These are phyloP conservation scores for Tachysurus fulvidraco DNA, from an alignment of 2,113 vertebrate species.

Conservation along the genomic window DNA sequence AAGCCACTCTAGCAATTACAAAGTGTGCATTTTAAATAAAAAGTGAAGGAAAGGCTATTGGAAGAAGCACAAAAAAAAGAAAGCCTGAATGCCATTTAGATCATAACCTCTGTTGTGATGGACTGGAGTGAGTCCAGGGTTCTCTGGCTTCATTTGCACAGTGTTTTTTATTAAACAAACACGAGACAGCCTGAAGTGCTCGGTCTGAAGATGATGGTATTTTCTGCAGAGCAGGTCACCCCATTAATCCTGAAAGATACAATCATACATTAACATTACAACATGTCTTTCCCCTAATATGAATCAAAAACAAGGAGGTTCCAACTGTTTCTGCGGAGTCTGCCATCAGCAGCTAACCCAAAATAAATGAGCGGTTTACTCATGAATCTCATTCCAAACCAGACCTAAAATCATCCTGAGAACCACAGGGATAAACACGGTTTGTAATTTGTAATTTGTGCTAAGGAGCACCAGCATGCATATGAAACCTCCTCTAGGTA, in stretches of 20 bases:
- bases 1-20: not conserved
- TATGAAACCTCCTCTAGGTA: constrained; percentile 11
- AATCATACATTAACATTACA: not conserved
- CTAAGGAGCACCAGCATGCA: constrained; percentile 24
- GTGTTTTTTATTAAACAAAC: not conserved
- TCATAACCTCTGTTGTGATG: not conserved
- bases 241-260: not conserved
- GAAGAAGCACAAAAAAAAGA: not conserved
- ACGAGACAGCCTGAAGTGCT: not conserved
- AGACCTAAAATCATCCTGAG: constrained; percentile 34
- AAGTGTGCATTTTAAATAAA: constrained; percentile 13
- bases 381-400: constrained; percentile 33
- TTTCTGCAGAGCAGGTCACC: not conserved
- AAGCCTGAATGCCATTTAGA: constrained; percentile 43
- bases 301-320: not conserved
- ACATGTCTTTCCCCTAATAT: constrained; percentile 2
- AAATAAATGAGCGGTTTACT: constrained; percentile 39
- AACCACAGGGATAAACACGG: constrained; percentile 37
- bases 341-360: constrained; percentile 18
- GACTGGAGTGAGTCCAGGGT: not conserved
- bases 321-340: constrained; percentile 8
- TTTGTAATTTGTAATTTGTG: constrained; percentile 51
- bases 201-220: not conserved
- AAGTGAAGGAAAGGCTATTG: not conserved
- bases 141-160: not conserved